phyloP scores from a whole-genome alignment of 2,797 vertebrate species.

The Loris lydekkerianus region DNA sequence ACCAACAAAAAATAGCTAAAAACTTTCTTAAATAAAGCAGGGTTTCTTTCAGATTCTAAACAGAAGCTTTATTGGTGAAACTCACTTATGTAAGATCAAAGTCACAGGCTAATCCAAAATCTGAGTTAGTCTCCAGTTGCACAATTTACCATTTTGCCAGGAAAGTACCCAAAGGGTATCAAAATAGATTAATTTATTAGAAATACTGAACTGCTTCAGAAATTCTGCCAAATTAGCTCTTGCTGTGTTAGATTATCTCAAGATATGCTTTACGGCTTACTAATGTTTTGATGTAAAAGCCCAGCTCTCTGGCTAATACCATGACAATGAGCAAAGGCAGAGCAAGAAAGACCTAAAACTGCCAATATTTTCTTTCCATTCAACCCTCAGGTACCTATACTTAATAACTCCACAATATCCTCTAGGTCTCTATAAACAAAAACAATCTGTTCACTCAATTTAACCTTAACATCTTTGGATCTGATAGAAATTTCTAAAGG shows the following conservation, averaged over 20 bases:
- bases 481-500: conserved; percentile 30
- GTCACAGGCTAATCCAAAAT: conserved; percentile 76
- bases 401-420: fast-evolving
- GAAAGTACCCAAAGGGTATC: conserved; percentile 78
- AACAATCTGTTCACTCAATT: background rate
- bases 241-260: background rate
- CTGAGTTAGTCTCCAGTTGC: conserved; percentile 70
- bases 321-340: conserved; percentile 34
- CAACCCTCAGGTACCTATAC: background rate
- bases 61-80: background rate
- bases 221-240: conserved; percentile 57
- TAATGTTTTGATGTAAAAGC: conserved; percentile 16
- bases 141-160: conserved; percentile 74
- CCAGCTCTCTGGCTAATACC: background rate
- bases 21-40: conserved; percentile 35
- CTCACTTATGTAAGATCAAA: conserved; percentile 74
- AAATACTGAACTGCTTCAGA: conserved; percentile 23
- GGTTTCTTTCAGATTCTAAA: conserved; percentile 29
- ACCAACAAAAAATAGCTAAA: background rate
- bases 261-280: conserved; percentile 31
- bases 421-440: background rate
- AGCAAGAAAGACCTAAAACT: conserved; percentile 16
- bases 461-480: background rate
- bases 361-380: conserved; percentile 33
- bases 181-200: conserved; percentile 72